phyloP scores from a whole-genome alignment of 2,888 invertebrate species.

The Platynereis dumerilii region DNA sequence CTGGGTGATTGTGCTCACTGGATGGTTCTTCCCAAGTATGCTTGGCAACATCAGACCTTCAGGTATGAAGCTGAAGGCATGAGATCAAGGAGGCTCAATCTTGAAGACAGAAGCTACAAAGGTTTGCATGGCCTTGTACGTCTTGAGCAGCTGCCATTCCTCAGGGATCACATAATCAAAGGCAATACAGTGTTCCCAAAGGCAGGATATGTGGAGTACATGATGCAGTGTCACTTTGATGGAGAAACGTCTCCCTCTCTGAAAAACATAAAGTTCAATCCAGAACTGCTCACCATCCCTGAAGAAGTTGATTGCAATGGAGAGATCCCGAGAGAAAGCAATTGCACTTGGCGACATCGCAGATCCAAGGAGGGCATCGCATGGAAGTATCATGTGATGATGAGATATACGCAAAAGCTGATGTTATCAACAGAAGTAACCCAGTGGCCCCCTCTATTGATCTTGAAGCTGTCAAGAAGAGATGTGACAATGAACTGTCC shows the following conservation, averaged over 20 bases:
- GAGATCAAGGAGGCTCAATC: constrained; percentile 13
- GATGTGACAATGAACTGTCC: not conserved
- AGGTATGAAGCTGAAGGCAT: constrained; percentile 21
- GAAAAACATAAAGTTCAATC: constrained; percentile 19
- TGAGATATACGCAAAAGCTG: constrained; percentile 1
- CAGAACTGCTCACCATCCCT: not conserved
- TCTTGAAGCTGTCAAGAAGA: not conserved
- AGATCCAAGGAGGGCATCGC: not conserved
- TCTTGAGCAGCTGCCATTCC: constrained; percentile 8
- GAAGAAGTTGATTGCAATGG: constrained; percentile 10
- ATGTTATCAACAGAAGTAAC: not conserved
- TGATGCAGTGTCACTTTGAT: constrained; percentile 6
- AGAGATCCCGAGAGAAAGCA: constrained; percentile 9
- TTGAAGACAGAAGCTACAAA: constrained; percentile 18
- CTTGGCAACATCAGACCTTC: constrained; percentile 28
- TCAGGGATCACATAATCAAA: constrained; percentile 22
- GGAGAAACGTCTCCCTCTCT: not conserved
- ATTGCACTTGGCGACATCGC: not conserved
- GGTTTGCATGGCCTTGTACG: constrained; percentile 15
- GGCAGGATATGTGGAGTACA: constrained; percentile 26
- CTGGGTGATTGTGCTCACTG: constrained; percentile 22
- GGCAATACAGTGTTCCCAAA: constrained; percentile 25
- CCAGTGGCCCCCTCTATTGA: not conserved
- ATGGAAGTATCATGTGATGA: constrained; percentile 8
- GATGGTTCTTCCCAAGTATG: constrained; percentile 24